phyloP scores from a whole-genome alignment of 2,888 invertebrate genomes.

The Marasmarcha lunaedactyla region DNA sequence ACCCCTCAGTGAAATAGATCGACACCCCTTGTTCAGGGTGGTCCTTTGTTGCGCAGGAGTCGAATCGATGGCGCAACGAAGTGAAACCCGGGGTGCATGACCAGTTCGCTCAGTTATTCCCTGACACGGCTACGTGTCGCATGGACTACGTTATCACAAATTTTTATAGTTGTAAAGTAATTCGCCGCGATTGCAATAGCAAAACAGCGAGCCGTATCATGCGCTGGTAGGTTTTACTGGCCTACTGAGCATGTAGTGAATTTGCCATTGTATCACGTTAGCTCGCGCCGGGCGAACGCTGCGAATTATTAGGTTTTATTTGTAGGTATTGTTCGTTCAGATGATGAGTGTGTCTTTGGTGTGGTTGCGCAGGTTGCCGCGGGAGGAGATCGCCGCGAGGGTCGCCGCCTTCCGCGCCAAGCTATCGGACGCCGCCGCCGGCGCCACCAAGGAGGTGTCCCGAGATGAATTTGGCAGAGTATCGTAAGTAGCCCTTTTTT shows the following conservation, averaged over 20 bases:
- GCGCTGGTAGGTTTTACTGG: constrained; percentile 55
- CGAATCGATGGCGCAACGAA: constrained; percentile 44
- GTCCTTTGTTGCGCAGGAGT: constrained; percentile 52
- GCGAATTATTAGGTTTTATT: constrained; percentile 12
- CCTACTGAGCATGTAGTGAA: not conserved
- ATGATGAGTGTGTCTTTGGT: constrained; percentile 59
- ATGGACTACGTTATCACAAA: constrained; percentile 45
- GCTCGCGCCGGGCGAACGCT: constrained; percentile 11
- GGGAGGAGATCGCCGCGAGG: constrained; percentile 87
- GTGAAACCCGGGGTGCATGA: constrained; percentile 17
- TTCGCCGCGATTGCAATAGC: constrained; percentile 42
- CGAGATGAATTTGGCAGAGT: constrained; percentile 90
- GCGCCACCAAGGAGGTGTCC: constrained; percentile 68
- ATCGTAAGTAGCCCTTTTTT: constrained; percentile 52
- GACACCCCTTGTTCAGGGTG: constrained; percentile 29
- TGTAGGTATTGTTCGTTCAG: constrained; percentile 8
- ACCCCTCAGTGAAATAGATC: not conserved
- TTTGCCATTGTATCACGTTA: constrained; percentile 1
- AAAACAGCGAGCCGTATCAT: constrained; percentile 40
- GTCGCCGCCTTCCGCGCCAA: constrained; percentile 90
- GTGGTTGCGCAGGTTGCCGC: constrained; percentile 78
- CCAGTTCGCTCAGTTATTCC: constrained; percentile 19
- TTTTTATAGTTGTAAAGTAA: constrained; percentile 62
- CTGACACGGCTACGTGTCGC: constrained; percentile 24
- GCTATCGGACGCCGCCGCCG: constrained; percentile 76